phyloP scores from a whole-genome alignment of 2,797 vertebrate genomes.

The Syngnathus rostellatus region DNA sequence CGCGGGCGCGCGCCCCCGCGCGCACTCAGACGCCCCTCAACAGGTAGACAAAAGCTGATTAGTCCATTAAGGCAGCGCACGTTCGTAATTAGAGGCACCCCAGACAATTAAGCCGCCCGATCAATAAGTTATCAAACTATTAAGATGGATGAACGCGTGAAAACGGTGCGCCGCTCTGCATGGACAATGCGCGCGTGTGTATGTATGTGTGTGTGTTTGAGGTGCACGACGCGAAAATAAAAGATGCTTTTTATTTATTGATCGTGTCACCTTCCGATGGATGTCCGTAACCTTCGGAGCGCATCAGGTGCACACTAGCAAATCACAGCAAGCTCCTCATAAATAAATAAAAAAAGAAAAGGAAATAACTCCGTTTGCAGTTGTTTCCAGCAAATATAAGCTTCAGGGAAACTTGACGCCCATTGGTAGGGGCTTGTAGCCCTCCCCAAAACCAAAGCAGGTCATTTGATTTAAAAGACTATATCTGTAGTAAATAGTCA shows the following conservation, averaged over 20 bases:
- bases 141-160: slow-evolving; percentile 3
- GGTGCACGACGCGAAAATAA: not conserved
- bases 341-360: not conserved
- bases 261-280: slow-evolving; percentile 21
- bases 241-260: not conserved
- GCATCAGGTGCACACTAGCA: slow-evolving; percentile 61
- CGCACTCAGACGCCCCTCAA: slow-evolving; percentile 42
- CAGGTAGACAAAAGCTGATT: slow-evolving; percentile 54
- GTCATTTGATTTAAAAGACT: not conserved
- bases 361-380: not conserved
- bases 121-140: slow-evolving; percentile 54
- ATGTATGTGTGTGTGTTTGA: not conserved
- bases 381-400: not conserved
- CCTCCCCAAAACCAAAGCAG: not conserved
- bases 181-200: not conserved
- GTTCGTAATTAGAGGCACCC: slow-evolving; percentile 31
- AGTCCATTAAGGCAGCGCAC: slow-evolving; percentile 43
- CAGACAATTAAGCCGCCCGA: slow-evolving; percentile 33
- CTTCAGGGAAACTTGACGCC: not conserved
- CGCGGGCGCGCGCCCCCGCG: not conserved
- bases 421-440: too few species aligned
- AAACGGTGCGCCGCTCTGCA: slow-evolving; percentile 6
- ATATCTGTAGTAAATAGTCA: not conserved
- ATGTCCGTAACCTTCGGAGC: slow-evolving; percentile 23
- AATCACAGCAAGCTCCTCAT: not conserved